Evolutionary conservation across 2,888 invertebrate species (phyloP), one percentile per base, ranked within the genome.

Genomic region (Drosophila flavopinicola): DNA sequence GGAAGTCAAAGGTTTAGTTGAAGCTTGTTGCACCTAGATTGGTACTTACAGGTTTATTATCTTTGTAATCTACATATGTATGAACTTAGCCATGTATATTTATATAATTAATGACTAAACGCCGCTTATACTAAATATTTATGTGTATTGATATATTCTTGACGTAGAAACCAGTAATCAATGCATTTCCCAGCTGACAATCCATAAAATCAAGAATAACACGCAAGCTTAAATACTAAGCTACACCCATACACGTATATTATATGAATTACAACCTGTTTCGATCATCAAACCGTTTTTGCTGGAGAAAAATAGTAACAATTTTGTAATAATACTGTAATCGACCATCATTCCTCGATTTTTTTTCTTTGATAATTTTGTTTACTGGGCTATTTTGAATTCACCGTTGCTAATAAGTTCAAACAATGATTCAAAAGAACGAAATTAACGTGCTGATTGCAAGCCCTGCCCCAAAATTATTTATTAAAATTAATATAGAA

Each of bases 401-500:
- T n/a, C n/a, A n/a, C n/a, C n/a, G n/a, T n/a, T n/a, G n/a, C n/a
- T n/a, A n/a, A 11, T 29, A 41, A 35, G 11, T 17, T 11, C 33
- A 23, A 3, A 15, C 10, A 6, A 10, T 42, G 15, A 20, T 30
- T 51, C 38, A 37, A 45, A 30, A 13, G 66, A 66, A 53, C 44
- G 13, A 24, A 38, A 20, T 48, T 25, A 20, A 0, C 9, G 10
- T 11, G 20, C 6, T 30, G 17, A 6, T 11, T 5, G n/a, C 25
- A 9, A 20, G 32, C 7, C 7, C 25, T 24, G 49, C 15, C n/a
- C n/a, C n/a, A n/a, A n/a, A n/a, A n/a, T n/a, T n/a, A n/a, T n/a
- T n/a, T n/a, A n/a, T n/a, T n/a, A n/a, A n/a, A n/a, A n/a, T n/a
- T n/a, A n/a, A n/a, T n/a, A n/a, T n/a, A n/a, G n/a, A n/a, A n/a